Evolutionary conservation across 2,113 vertebrate genomes (phyloP), one percentile per base, ranked within the genome.

Genomic region (Notechis scutatus): DNA sequence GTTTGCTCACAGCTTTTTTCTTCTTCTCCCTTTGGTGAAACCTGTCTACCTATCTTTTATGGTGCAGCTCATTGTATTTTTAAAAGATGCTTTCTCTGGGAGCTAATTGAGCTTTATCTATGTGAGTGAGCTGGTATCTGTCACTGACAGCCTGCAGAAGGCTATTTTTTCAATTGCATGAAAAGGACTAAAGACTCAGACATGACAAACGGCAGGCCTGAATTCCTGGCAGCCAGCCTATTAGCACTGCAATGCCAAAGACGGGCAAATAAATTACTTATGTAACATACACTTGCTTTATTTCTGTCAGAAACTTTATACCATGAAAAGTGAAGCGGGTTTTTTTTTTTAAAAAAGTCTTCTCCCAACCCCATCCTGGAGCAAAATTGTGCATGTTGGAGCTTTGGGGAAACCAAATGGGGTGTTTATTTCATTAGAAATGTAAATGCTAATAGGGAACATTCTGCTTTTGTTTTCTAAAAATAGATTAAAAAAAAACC

Each of bases 121-220:
- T 93, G 89, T 96, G 94, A 97, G 93, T 94, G 93, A 97, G 93
- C 56, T 93, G 59, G 47, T 97, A 94, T 95, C 95, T 97, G 95
- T 97, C 94, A 96, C 94, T 96, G 96, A 97, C 93, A 97, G 94
- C 92, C 94, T 94, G 95, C 95, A 97, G 96, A 97, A 97, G 95
- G 91, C 92, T 95, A 95, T 97, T 97, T 97, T 95, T 96, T 96
- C 95, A 96, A 94, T 94, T 96, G 92, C 92, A 95, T 95, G 93
- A 96, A 94, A 93, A 97, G 96, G 94, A 94, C 92, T 95, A 94
- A 97, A 94, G 92, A 97, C 94, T 96, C 96, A 97, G 95, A 94
- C 92, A 95, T 94, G 95, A 97, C 96, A 96, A 97, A 97, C 94
- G 95, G 92, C 95, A 94, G 92, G 87, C 93, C 93, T 1, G 90